Evolutionary conservation across 2,113 vertebrate species (phyloP).

Genomic region (Uria aalge): DNA sequence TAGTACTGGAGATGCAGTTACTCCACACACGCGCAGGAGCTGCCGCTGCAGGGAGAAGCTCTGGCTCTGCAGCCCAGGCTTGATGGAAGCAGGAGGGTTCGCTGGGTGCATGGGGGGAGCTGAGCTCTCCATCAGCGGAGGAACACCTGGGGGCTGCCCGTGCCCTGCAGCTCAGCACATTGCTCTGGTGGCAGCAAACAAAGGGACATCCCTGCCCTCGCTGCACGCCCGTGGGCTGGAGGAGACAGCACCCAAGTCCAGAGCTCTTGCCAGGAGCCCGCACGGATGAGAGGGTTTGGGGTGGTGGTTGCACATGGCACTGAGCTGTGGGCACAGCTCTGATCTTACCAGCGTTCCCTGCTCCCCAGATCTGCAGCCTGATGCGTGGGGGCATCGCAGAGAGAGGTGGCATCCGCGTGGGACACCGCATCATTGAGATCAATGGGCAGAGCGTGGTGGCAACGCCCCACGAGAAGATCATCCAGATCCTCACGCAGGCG

Average conservation of each 20-base stretch:
- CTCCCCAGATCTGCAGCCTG: conserved; percentile 91
- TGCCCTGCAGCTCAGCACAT: neutral
- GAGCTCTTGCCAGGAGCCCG: rapidly evolving
- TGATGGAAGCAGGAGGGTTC: neutral
- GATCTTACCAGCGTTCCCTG: rapidly evolving
- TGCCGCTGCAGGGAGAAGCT: neutral
- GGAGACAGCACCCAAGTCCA: neutral
- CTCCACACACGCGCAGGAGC: rapidly evolving
- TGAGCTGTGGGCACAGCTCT: neutral
- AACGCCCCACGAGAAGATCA: conserved; percentile 88
- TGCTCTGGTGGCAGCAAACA: rapidly evolving
- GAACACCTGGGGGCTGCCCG: neutral
- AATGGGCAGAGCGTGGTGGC: conserved; percentile 96
- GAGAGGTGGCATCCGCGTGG: conserved; percentile 90
- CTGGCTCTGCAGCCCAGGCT: neutral
- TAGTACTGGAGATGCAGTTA: neutral
- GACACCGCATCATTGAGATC: conserved; percentile 97
- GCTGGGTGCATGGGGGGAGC: neutral
- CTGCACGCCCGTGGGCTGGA: rapidly evolving
- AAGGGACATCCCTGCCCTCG: neutral
- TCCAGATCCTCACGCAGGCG: conserved; percentile 87
- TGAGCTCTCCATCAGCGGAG: rapidly evolving
- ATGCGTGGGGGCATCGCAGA: conserved; percentile 94
- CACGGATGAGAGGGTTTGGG: neutral
- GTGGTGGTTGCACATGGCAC: rapidly evolving